Evolutionary conservation across 2,888 invertebrate genomes (phyloP).

Genomic region (Isotomurus palustris): DNA sequence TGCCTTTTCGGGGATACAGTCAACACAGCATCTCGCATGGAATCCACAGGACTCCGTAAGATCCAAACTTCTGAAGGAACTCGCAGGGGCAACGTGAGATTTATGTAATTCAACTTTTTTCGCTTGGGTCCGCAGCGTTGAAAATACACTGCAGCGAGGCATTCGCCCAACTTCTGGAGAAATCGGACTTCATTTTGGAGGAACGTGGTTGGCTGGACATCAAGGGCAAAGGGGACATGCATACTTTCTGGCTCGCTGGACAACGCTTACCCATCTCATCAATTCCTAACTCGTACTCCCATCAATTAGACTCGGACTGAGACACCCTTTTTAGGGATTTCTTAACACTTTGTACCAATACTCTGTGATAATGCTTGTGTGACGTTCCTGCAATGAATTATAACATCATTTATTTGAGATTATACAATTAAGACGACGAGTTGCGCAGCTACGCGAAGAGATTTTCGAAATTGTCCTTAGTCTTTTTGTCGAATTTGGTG

Average conservation of each 20-base stretch:
- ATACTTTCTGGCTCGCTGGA: constrained; percentile 66
- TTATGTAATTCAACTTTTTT: neutral
- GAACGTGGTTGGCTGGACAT: constrained; percentile 83
- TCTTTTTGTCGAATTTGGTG: too few relatives aligned
- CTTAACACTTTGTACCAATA: too few relatives aligned
- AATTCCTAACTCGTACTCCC: neutral
- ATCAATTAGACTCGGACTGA: constrained; percentile 1
- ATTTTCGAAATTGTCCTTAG: too few relatives aligned
- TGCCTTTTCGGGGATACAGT: constrained; percentile 80
- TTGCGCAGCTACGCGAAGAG: too few relatives aligned
- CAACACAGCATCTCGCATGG: constrained; percentile 76
- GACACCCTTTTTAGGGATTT: too few relatives aligned
- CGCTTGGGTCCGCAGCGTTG: constrained; percentile 66
- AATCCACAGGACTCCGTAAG: constrained; percentile 73
- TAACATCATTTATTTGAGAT: too few relatives aligned
- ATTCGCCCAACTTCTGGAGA: constrained; percentile 74
- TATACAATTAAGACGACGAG: too few relatives aligned
- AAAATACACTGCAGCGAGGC: constrained; percentile 82
- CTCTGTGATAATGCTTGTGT: too few relatives aligned
- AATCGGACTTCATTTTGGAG: constrained; percentile 71
- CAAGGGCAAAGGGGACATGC: constrained; percentile 75
- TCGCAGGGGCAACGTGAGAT: neutral
- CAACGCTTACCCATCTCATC: constrained; percentile 53
- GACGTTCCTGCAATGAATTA: too few relatives aligned
- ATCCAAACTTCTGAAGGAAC: neutral